These are phyloP conservation scores for Cydia splendana DNA, from an alignment of 1,140 invertebrate genomes.

Conservation along the genomic window DNA sequence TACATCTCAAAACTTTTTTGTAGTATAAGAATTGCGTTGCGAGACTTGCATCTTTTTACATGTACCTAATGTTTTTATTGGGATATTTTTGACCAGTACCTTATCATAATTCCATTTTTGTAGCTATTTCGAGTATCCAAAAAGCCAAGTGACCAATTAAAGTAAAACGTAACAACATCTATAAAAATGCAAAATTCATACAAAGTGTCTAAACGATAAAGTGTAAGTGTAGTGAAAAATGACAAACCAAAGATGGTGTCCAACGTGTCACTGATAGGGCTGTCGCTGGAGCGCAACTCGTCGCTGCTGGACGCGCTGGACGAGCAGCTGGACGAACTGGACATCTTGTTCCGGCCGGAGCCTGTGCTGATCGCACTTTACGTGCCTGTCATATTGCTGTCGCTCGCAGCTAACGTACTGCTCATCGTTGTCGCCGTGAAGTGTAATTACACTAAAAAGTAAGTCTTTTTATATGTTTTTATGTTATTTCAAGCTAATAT, in stretches of 20 bases:
- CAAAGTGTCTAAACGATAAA: background rate
- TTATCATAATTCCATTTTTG: no score
- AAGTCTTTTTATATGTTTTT: slow-evolving; percentile 46
- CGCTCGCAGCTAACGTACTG: slow-evolving; percentile 81
- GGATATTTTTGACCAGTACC: no score
- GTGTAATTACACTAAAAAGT: slow-evolving; percentile 84
- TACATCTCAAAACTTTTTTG: no score
- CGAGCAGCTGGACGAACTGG: slow-evolving; percentile 43
- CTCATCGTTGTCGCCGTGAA: slow-evolving; percentile 83
- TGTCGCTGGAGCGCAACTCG: background rate
- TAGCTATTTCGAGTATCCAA: no score
- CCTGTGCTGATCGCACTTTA: slow-evolving; percentile 81
- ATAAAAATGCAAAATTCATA: background rate
- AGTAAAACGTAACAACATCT: no score
- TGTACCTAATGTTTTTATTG: no score
- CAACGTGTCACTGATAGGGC: background rate
- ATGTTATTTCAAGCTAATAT: no score
- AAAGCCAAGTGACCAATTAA: no score
- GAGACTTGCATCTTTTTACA: no score
- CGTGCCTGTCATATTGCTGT: slow-evolving; percentile 80
- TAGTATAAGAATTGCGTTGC: no score
- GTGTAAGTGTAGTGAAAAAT: background rate
- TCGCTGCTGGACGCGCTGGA: slow-evolving; percentile 5
- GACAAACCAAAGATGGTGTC: background rate
- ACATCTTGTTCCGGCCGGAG: slow-evolving; percentile 69